Percentiles rank a stretch among this genome's conserved stretches.
These are phyloP conservation scores for Anagrus nilaparvatae DNA, from an alignment of 1,140 invertebrate genomes.

Conservation along the genomic window DNA sequence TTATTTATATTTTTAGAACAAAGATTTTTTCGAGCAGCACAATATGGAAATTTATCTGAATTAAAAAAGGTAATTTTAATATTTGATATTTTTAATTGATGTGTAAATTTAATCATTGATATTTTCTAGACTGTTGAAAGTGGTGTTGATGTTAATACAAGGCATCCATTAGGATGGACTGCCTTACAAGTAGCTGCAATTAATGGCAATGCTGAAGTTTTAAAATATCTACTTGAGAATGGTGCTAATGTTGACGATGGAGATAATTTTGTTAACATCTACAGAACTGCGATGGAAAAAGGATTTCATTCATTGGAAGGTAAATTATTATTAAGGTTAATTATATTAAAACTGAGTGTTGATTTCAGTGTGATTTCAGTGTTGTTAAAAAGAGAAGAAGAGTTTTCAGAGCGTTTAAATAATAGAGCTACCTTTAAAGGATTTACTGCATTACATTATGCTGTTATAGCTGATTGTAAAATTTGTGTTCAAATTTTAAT, in stretches of 20 bases:
- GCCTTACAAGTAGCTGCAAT: slow-evolving; percentile 74
- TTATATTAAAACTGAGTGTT: slow-evolving; percentile 4
- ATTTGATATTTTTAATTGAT: slow-evolving; percentile 6
- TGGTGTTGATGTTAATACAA: slow-evolving; percentile 49
- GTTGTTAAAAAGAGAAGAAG: slow-evolving; percentile 59
- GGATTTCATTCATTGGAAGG: slow-evolving; percentile 53
- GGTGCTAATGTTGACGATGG: slow-evolving; percentile 72
- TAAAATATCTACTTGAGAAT: slow-evolving; percentile 57
- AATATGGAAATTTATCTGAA: slow-evolving; percentile 51
- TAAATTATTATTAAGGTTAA: slow-evolving; percentile 23
- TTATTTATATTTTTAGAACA: slow-evolving; percentile 39
- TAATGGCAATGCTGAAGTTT: slow-evolving; percentile 55
- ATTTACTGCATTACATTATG: slow-evolving; percentile 86
- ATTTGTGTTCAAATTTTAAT: slow-evolving; percentile 50
- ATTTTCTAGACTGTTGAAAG: slow-evolving; percentile 25
- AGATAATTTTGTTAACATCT: slow-evolving; percentile 70
- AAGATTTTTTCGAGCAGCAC: slow-evolving; percentile 51
- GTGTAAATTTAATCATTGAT: neutral
- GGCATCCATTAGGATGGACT: slow-evolving; percentile 75
- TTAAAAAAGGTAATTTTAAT: slow-evolving; percentile 42
- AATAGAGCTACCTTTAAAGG: slow-evolving; percentile 67
- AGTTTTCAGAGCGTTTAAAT: slow-evolving; percentile 69
- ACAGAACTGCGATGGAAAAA: slow-evolving; percentile 48
- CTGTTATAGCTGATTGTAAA: slow-evolving; percentile 63
- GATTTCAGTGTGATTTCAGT: slow-evolving; percentile 39